Conservation (phyloP, 2,113 vertebrate species). For the Sylvilagus bachmani region DNA sequence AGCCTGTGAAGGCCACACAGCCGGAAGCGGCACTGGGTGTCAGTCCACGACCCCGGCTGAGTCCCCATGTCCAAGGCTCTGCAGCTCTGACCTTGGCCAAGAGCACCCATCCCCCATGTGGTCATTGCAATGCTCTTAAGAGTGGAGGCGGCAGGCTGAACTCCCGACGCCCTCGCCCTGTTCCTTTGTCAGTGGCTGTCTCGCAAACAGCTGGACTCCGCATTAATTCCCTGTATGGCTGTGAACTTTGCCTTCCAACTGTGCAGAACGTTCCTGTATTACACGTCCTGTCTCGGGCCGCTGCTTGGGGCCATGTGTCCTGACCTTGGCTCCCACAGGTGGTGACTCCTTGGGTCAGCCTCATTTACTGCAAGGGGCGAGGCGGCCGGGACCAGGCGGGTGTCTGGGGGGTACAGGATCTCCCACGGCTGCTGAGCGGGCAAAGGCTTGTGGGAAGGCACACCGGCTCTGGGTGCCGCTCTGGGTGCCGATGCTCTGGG, state of each 20-base stretch:
- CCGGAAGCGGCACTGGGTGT: neutral
- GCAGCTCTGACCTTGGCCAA: neutral
- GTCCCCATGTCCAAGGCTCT: too few species aligned
- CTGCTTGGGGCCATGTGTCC: slow-evolving; percentile 21
- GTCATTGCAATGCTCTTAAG: neutral
- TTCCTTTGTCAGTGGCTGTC: slow-evolving; percentile 45
- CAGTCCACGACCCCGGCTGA: neutral
- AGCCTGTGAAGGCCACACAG: neutral
- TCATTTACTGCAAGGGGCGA: slow-evolving; percentile 25
- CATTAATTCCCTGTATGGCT: slow-evolving; percentile 63
- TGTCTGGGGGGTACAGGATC: neutral
- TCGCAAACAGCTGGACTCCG: neutral
- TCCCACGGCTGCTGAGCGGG: neutral
- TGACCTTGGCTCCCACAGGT: slow-evolving; percentile 6
- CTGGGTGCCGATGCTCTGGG: neutral
- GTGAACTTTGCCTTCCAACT: slow-evolving; percentile 56
- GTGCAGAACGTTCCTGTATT: neutral
- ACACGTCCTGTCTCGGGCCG: neutral
- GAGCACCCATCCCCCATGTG: rapidly evolving
- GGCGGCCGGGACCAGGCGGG: neutral
- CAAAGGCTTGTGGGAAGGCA: neutral
- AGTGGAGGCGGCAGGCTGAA: neutral
- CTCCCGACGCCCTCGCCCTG: neutral
- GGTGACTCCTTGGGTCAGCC: neutral
- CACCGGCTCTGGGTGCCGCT: neutral